Percentiles rank a stretch among this genome's conserved stretches.
These are phyloP conservation scores for Pseudochaenichthys georgianus DNA, from an alignment of 2,797 vertebrate genomes.

Conservation along the genomic window DNA sequence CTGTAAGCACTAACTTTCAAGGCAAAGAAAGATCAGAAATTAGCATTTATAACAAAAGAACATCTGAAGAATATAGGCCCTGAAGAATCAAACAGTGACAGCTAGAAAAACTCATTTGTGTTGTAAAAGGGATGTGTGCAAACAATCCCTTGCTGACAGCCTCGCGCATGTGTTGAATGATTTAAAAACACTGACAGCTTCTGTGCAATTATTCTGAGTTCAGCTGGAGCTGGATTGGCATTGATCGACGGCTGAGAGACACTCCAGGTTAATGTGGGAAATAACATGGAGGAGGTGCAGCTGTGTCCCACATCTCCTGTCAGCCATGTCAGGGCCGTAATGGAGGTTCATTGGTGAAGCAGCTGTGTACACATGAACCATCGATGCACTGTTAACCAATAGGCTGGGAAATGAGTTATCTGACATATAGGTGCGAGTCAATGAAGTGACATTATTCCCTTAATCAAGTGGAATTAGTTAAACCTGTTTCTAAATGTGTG, in stretches of 20 bases:
- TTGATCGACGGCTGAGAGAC: neutral
- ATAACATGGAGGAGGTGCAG: neutral
- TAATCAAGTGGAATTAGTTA: conserved; percentile 10
- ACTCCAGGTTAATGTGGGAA: neutral
- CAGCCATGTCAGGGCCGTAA: neutral
- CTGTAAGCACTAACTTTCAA: neutral
- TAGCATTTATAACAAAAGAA: neutral
- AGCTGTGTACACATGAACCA: conserved; percentile 11
- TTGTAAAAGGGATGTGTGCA: conserved; percentile 12
- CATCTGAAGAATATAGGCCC: neutral
- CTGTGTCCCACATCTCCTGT: conserved; percentile 1
- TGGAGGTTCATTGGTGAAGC: neutral
- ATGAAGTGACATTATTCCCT: neutral
- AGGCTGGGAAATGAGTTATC: neutral
- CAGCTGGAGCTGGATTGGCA: neutral
- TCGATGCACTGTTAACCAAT: neutral
- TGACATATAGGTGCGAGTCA: neutral
- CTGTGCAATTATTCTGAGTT: neutral
- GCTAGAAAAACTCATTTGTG: neutral
- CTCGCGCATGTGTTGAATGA: conserved; percentile 1
- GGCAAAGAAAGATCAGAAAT: neutral
- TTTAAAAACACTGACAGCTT: conserved; percentile 3
- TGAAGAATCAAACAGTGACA: neutral
- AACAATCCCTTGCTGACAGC: neutral
- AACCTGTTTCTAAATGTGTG: neutral